These are phyloP conservation scores for Spodoptera litura DNA, from an alignment of 1,140 invertebrate species.

Conservation along the genomic window DNA sequence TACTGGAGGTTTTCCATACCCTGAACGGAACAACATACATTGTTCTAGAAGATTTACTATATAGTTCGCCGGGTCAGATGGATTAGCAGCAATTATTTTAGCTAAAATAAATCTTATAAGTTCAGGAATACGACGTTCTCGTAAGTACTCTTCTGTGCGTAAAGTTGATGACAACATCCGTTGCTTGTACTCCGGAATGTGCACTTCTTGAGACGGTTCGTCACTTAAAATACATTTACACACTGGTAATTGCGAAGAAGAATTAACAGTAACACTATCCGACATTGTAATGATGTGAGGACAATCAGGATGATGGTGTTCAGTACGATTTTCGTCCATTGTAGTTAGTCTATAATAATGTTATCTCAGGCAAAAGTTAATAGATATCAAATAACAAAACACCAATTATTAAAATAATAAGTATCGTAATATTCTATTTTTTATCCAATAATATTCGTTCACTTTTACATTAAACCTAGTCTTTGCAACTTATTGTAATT, in stretches of 20 bases:
- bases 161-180: constrained; percentile 65
- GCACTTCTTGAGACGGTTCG: constrained; percentile 53
- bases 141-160: constrained; percentile 75
- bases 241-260: constrained; percentile 51
- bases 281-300: not conserved
- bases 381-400: too few species aligned
- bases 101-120: constrained; percentile 72
- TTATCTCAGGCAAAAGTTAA: too few species aligned
- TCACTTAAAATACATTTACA: constrained; percentile 66
- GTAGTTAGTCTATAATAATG: too few species aligned
- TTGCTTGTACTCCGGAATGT: constrained; percentile 66
- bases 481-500: too few species aligned
- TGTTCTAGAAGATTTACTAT: constrained; percentile 73
- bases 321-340: too few species aligned
- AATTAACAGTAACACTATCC: not conserved
- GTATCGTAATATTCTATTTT: too few species aligned
- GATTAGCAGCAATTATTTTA: constrained; percentile 67
- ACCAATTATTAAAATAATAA: too few species aligned
- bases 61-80: constrained; percentile 64
- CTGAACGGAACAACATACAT: constrained; percentile 76
- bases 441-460: too few species aligned
- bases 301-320: not conserved
- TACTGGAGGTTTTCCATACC: constrained; percentile 69
- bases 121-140: constrained; percentile 74
- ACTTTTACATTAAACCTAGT: too few species aligned